Evolutionary conservation across 2,888 invertebrate genomes (phyloP).

Genomic region (Yponomeuta plumbellus): DNA sequence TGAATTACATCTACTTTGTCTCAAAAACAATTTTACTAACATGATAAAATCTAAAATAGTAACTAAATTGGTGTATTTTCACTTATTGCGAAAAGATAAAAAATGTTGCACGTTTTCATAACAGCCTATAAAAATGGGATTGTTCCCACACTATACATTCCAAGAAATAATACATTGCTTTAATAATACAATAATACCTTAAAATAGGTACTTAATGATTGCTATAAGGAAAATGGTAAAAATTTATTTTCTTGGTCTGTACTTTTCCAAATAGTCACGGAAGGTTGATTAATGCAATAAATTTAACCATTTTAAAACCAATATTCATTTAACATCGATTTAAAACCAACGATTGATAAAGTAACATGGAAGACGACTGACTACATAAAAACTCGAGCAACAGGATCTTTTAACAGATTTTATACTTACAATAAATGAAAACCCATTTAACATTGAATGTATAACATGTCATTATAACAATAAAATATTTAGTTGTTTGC

Average conservation of each 20-base stretch:
- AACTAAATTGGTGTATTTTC: conserved; percentile 24
- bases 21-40: conserved; percentile 61
- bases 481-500: not conserved
- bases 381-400: not conserved
- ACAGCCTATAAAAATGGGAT: conserved; percentile 1
- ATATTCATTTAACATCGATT: not conserved
- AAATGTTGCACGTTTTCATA: not conserved
- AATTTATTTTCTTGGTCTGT: not conserved
- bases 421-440: too few relatives aligned
- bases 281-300: not conserved
- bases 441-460: too few relatives aligned
- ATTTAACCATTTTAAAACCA: not conserved
- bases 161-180: too few relatives aligned
- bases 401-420: too few relatives aligned
- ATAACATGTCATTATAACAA: not conserved
- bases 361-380: not conserved
- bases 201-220: too few relatives aligned
- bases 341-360: not conserved
- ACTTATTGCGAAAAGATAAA: conserved; percentile 7
- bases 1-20: conserved; percentile 53
- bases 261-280: not conserved
- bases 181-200: too few relatives aligned
- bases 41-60: conserved; percentile 42
- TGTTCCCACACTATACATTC: conserved; percentile 16
- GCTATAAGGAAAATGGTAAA: not conserved